Conservation (phyloP, 2,888 invertebrate genomes). For the Nebria brevicollis region DNA sequence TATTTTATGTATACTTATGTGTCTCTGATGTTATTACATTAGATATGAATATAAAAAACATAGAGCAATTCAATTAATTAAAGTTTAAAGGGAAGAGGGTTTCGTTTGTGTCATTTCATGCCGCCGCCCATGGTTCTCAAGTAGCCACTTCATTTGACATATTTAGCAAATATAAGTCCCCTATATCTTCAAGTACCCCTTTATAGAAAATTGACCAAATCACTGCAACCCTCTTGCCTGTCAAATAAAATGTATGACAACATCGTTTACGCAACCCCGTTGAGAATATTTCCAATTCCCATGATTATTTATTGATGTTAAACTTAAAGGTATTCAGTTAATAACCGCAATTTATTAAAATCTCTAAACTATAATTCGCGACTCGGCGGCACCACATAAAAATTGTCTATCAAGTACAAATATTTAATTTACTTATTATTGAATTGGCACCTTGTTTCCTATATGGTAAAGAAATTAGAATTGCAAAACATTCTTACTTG, state of each 20-base stretch:
- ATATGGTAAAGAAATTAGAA: background rate
- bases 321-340: background rate
- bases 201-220: background rate
- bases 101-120: background rate
- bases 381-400: too few relatives aligned
- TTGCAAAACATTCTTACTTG: conserved; percentile 26
- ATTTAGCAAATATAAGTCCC: background rate
- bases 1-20: too few relatives aligned
- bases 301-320: background rate
- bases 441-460: too few relatives aligned
- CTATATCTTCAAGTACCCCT: background rate
- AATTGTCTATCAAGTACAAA: too few relatives aligned
- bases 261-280: background rate
- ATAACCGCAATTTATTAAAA: background rate
- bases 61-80: background rate
- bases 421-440: background rate
- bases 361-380: background rate
- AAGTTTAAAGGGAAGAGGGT: background rate
- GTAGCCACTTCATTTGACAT: background rate
- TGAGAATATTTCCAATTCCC: background rate
- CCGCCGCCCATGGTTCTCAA: background rate
- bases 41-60: background rate
- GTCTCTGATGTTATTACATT: background rate
- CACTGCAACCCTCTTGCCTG: background rate
- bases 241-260: conserved; percentile 1